These are phyloP conservation scores for Achroia grisella DNA, from an alignment of 1,140 invertebrate species.

Conservation along the genomic window DNA sequence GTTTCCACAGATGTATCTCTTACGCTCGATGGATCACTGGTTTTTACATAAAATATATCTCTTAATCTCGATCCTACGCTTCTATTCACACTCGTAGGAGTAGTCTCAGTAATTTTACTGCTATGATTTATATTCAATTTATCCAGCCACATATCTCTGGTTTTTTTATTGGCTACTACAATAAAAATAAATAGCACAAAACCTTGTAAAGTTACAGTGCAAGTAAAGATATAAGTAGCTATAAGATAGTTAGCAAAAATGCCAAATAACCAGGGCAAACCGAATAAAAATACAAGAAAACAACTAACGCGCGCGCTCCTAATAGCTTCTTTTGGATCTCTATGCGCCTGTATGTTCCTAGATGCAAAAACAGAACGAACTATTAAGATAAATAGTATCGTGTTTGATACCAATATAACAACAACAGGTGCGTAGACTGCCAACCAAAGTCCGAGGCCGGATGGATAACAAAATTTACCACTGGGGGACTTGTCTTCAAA, in stretches of 20 bases:
- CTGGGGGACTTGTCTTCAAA: conserved; percentile 45
- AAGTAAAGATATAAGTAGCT: conserved; percentile 68
- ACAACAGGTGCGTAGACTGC: conserved; percentile 60
- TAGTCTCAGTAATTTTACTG: conserved; percentile 59
- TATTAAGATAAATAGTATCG: conserved; percentile 66
- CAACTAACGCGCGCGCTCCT: conserved; percentile 66
- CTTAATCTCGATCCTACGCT: conserved; percentile 23
- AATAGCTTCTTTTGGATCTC: conserved; percentile 58
- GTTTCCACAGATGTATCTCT: too few relatives aligned
- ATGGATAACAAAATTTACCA: conserved; percentile 63
- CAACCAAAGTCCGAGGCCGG: conserved; percentile 59
- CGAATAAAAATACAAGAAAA: conserved; percentile 69
- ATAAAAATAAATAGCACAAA: conserved; percentile 73
- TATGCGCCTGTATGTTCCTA: conserved; percentile 58
- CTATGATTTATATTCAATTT: conserved; percentile 64
- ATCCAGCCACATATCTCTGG: conserved; percentile 69
- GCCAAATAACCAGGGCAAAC: conserved; percentile 71
- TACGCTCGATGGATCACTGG: too few relatives aligned
- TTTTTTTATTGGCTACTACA: conserved; percentile 70
- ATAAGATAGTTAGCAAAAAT: conserved; percentile 54
- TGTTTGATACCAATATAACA: conserved; percentile 62
- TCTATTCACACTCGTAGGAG: conserved; percentile 59
- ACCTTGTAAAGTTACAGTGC: conserved; percentile 71
- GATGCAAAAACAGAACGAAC: conserved; percentile 68
- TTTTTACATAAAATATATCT: too few relatives aligned